Conservation (phyloP, 2,113 vertebrate species). For the Entelurus aequoreus region DNA sequence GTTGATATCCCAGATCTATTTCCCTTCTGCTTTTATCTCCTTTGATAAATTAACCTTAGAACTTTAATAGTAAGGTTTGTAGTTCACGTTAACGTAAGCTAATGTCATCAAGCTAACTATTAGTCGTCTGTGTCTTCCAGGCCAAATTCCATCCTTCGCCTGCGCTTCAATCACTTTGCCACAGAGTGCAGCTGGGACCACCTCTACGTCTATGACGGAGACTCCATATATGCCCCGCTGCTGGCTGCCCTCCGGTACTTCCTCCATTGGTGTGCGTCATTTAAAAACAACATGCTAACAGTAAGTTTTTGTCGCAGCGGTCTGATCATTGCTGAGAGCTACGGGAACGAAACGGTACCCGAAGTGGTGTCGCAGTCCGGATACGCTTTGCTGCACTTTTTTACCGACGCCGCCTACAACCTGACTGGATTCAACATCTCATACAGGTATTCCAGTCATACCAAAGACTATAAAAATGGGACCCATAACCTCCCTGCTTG, state of each 20-base stretch:
- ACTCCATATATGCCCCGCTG: constrained; percentile 93
- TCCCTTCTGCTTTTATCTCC: too few species aligned
- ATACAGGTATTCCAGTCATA: constrained; percentile 79
- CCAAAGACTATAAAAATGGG: too few species aligned
- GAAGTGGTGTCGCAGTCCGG: constrained; percentile 91
- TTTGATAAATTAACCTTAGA: too few species aligned
- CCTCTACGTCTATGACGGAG: constrained; percentile 94
- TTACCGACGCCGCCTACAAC: constrained; percentile 98
- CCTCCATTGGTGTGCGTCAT: neutral
- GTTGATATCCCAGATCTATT: neutral
- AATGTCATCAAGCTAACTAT: neutral
- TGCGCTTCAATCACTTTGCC: constrained; percentile 96
- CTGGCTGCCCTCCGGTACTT: constrained; percentile 93
- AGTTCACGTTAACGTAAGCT: too few species aligned
- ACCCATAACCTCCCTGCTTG: too few species aligned
- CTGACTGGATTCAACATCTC: constrained; percentile 98
- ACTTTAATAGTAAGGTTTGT: too few species aligned
- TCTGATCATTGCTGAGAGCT: constrained; percentile 90
- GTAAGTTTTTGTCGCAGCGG: constrained; percentile 68
- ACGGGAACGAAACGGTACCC: constrained; percentile 86
- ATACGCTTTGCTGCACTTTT: constrained; percentile 91
- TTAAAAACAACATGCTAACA: neutral
- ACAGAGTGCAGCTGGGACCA: constrained; percentile 99
- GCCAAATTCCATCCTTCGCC: constrained; percentile 84
- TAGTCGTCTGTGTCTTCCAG: constrained; percentile 57